Evolutionary conservation across 2,797 vertebrate species (phyloP), one percentile per base, ranked within the genome.

Genomic region (Muscicapa comitata): DNA sequence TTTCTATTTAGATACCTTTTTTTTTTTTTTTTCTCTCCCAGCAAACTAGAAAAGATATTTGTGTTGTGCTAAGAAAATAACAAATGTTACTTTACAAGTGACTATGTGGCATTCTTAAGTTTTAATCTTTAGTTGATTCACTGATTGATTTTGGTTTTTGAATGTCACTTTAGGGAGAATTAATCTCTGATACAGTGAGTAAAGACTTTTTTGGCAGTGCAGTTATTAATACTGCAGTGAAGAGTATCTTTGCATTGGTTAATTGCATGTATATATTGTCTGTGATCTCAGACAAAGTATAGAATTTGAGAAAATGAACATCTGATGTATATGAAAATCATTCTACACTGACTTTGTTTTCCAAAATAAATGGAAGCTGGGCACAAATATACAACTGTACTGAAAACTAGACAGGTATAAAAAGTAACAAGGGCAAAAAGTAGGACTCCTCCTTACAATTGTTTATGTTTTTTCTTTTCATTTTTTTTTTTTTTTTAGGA

Each of bases 401-500:
- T 45, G 19, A 55, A 76, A 76, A 14, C 31, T 59, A 25, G 4
- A 14, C 26, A 42, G 18, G 3, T 70, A 24, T 40, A 73, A 92
- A 72, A 75, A 24, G 6, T 59, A 93, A 61, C 21, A 71, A 45
- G 45, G 45, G 2, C 45, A 45, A 23, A 45, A 45, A 25, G 12
- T 51, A 55, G 53, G 19, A 65, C 17, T 81, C 58, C 20, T 76
- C 13, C 17, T 77, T n/a, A 17, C 5, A 35, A 4, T n/a, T 54
- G 33, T 45, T 61, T 59, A 50, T 45, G 19, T 33, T 21, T 40
- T 75, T 26, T 28, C 5, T 13, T 29, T 12, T 6, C n/a, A n/a
- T n/a, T n/a, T 29, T 6, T 7, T 19, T 16, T 48, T 26, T 62
- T 21, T 24, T 73, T 62, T 14, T 79, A 99, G 99, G 99, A 42